These are phyloP conservation scores for Oedothorax gibbosus DNA, from an alignment of 1,140 invertebrate genomes.

Conservation along the genomic window DNA sequence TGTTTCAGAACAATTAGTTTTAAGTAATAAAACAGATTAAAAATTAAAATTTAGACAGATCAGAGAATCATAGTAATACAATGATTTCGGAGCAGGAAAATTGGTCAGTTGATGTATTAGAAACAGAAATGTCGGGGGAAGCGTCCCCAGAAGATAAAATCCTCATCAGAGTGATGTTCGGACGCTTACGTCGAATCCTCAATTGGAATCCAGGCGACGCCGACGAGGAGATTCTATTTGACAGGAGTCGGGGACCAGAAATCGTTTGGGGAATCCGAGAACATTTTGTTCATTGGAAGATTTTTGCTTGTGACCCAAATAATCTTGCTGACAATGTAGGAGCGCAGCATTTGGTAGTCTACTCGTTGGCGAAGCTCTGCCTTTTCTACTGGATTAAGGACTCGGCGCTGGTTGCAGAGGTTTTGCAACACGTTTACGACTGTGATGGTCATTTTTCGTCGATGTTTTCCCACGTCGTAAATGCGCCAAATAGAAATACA, in stretches of 20 bases:
- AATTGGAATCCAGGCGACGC: conserved; percentile 15
- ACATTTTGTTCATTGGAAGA: conserved; percentile 23
- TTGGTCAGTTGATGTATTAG: conserved; percentile 1
- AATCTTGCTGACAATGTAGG: conserved; percentile 11
- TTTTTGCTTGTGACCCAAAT: neutral
- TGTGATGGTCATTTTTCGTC: conserved; percentile 48
- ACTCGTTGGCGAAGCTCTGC: conserved; percentile 29
- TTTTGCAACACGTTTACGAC: conserved; percentile 19
- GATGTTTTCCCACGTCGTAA: conserved; percentile 18
- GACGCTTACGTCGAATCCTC: conserved; percentile 5
- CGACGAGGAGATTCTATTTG: neutral
- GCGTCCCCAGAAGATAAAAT: neutral
- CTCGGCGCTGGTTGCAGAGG: neutral
- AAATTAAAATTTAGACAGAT: too few relatives aligned
- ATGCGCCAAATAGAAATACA: neutral
- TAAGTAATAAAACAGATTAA: too few relatives aligned
- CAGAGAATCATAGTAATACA: too few relatives aligned
- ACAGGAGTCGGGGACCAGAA: conserved; percentile 9
- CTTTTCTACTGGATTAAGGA: conserved; percentile 38
- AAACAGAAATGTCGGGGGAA: neutral
- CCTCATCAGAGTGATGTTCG: neutral
- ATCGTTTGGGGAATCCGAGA: neutral
- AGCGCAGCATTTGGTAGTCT: conserved; percentile 29
- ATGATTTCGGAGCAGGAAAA: conserved; percentile 24
- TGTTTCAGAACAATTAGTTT: too few relatives aligned